Evolutionary conservation across 1,140 invertebrate genomes (phyloP).

Genomic region (Drosophila melanica): DNA sequence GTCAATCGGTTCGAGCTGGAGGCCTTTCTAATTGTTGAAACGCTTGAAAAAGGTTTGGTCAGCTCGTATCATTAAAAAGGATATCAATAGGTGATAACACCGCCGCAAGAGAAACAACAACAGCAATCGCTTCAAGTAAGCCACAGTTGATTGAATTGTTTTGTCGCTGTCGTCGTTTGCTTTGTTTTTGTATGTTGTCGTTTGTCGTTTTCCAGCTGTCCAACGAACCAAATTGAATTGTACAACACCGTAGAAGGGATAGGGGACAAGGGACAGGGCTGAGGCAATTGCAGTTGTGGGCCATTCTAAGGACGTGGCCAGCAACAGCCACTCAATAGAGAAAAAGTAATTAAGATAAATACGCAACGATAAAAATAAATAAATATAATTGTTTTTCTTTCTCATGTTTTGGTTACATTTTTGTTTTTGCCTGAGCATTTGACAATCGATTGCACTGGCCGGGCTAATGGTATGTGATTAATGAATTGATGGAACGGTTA

Average conservation of each 20-base stretch:
- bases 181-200: slow-evolving; percentile 32
- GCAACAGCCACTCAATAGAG: slow-evolving; percentile 65
- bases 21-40: slow-evolving; percentile 44
- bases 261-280: background rate
- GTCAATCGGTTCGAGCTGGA: slow-evolving; percentile 31
- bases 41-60: slow-evolving; percentile 73
- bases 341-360: slow-evolving; percentile 83
- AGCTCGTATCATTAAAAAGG: slow-evolving; percentile 77
- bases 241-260: slow-evolving; percentile 38
- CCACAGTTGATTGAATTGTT: slow-evolving; percentile 78
- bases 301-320: slow-evolving; percentile 25
- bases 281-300: background rate
- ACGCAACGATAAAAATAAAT: slow-evolving; percentile 78
- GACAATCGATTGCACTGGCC: slow-evolving; percentile 59
- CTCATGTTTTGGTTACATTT: slow-evolving; percentile 10
- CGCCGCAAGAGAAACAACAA: slow-evolving; percentile 44
- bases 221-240: slow-evolving; percentile 71
- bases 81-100: slow-evolving; percentile 79
- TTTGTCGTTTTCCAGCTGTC: slow-evolving; percentile 61
- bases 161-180: slow-evolving; percentile 55
- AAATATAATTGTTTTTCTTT: slow-evolving; percentile 76
- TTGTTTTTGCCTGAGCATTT: slow-evolving; percentile 50
- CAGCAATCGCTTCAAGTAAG: slow-evolving; percentile 24
- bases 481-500: slow-evolving; percentile 49
- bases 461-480: slow-evolving; percentile 71